These are phyloP conservation scores for Mellilla xanthometata DNA, from an alignment of 2,888 invertebrate species.

Conservation along the genomic window DNA sequence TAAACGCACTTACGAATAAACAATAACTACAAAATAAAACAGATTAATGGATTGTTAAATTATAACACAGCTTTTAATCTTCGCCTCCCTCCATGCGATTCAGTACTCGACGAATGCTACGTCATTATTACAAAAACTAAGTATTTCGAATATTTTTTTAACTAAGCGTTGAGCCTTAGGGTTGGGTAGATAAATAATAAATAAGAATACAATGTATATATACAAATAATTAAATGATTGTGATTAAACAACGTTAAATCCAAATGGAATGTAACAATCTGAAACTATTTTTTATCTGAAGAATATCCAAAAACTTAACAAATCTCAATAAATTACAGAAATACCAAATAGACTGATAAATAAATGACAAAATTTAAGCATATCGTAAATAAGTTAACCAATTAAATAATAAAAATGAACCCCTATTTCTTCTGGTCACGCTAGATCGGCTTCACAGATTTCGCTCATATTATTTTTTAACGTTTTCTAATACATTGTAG, in stretches of 20 bases:
- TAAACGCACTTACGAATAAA: conserved; percentile 78
- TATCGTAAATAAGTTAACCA: too few species aligned
- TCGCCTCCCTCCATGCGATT: conserved; percentile 62
- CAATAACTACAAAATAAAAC: conserved; percentile 81
- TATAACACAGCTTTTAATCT: conserved; percentile 79
- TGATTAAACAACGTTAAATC: conserved; percentile 43
- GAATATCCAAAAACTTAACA: not conserved
- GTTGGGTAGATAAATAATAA: too few species aligned
- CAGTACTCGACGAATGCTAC: conserved; percentile 70
- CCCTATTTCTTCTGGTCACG: too few species aligned
- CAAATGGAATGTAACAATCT: conserved; percentile 74
- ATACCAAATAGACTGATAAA: too few species aligned
- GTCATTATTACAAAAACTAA: conserved; percentile 33
- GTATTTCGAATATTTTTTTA: too few species aligned
- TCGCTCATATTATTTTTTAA: too few species aligned
- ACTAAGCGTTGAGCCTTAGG: too few species aligned
- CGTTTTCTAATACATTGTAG: too few species aligned
- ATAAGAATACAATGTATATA: too few species aligned
- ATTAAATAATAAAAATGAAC: too few species aligned
- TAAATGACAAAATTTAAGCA: too few species aligned
- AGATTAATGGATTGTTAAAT: conserved; percentile 80
- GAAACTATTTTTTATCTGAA: not conserved
- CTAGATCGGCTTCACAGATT: too few species aligned
- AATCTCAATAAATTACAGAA: not conserved
- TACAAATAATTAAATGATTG: not conserved